Percentiles rank a stretch among this genome's conserved stretches.
Conservation (phyloP, 2,888 invertebrate species). For the Mylabris sibirica region DNA sequence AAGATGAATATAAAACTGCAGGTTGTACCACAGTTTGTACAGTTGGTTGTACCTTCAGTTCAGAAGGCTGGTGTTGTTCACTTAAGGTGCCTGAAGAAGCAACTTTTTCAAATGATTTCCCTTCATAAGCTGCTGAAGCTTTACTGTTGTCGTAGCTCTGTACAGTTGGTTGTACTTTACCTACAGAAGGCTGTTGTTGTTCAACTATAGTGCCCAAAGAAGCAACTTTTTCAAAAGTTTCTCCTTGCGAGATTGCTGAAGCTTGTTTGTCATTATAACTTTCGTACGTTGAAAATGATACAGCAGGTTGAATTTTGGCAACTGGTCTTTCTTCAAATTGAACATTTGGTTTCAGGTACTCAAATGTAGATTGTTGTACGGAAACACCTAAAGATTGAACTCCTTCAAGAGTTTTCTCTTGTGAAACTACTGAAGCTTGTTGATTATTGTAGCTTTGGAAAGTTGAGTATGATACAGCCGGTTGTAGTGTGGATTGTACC, state of each 20-base stretch:
- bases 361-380: slow-evolving; percentile 21
- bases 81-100: neutral
- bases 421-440: neutral
- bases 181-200: neutral
- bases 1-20: neutral
- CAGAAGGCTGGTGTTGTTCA: neutral
- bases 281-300: too few species aligned
- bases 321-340: slow-evolving; percentile 10
- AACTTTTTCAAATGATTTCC: neutral
- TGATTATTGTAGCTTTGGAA: neutral
- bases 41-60: slow-evolving; percentile 48
- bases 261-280: neutral
- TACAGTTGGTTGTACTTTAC: slow-evolving; percentile 50
- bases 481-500: slow-evolving; percentile 14
- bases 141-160: neutral
- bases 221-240: neutral
- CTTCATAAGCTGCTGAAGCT: neutral
- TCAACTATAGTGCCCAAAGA: neutral
- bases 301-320: neutral
- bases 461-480: slow-evolving; percentile 3
- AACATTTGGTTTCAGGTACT: slow-evolving; percentile 18
- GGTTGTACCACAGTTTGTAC: slow-evolving; percentile 48
- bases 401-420: neutral
- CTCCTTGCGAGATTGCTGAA: neutral
- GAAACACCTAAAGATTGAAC: slow-evolving; percentile 1